phyloP scores from a whole-genome alignment of 2,888 invertebrate species.

The Timema cristinae region DNA sequence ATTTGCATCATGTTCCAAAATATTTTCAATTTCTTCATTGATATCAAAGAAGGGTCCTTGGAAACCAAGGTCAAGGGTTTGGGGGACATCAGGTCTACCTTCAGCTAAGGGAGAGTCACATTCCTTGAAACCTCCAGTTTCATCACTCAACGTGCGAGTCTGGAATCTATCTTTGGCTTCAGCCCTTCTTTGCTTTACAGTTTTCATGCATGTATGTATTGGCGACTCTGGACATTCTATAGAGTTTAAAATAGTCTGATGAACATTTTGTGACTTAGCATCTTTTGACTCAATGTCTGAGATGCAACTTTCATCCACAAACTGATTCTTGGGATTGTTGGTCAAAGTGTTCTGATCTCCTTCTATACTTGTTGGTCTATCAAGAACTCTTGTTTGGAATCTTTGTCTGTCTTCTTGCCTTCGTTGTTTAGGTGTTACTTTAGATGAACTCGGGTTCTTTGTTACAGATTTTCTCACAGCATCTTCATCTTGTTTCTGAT shows the following conservation, averaged over 20 bases:
- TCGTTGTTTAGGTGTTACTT: slow-evolving; percentile 62
- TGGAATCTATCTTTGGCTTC: slow-evolving; percentile 70
- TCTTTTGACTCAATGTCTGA: slow-evolving; percentile 28
- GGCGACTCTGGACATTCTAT: neutral
- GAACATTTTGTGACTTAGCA: slow-evolving; percentile 6
- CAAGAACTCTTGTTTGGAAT: slow-evolving; percentile 63
- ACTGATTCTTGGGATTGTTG: neutral
- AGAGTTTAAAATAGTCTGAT: neutral
- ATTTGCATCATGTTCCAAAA: slow-evolving; percentile 55
- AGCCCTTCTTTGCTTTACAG: slow-evolving; percentile 54
- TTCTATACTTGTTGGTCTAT: slow-evolving; percentile 40
- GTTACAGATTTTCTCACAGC: slow-evolving; percentile 22
- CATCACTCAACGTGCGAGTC: slow-evolving; percentile 61
- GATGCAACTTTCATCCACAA: slow-evolving; percentile 27
- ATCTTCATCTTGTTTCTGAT: neutral
- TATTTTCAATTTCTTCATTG: slow-evolving; percentile 46
- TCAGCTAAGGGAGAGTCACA: neutral
- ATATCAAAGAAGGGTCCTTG: slow-evolving; percentile 20
- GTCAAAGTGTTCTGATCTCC: slow-evolving; percentile 25
- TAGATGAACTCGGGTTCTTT: slow-evolving; percentile 21
- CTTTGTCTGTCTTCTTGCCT: slow-evolving; percentile 62
- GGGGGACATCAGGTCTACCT: neutral
- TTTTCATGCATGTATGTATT: slow-evolving; percentile 45
- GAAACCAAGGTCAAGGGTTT: neutral
- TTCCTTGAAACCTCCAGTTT: slow-evolving; percentile 9